Base-by-base conservation (phyloP, 2,113 vertebrate species). In the Noctilio leporinus region DNA sequence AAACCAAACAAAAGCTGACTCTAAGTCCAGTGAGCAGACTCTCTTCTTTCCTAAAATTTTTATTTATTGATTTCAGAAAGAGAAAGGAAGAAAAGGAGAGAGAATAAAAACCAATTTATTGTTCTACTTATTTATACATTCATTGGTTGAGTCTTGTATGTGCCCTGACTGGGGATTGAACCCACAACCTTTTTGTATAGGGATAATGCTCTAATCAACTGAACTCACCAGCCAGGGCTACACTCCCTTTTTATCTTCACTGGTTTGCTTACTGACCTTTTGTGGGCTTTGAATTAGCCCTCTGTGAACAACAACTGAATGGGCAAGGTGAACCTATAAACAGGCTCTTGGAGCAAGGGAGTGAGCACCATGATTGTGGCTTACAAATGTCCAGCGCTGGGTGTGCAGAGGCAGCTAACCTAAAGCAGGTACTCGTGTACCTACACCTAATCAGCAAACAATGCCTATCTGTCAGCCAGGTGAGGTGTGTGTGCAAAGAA, bases 281-380 rank as follows among this genome's bases (percentile, higher is more conserved):
- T 4, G 2, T 7, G 6, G 28, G 24, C 64, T 45, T 69, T 45
- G n/a, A 38, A 47, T 35, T 20, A 2, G 40, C 70, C 82, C 5
- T 72, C 38, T 15, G 24, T 1, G 14, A 16, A 72, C 20, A 12
- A 64, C 2, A 0, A 16, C 3, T 3, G 16, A 47, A 26, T 3
- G 15, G 75, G 28, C 11, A 15, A 89, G 38, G 82, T 33, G 57
- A 24, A 67, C 15, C 24, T 10, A 5, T 4, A 10, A 10, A 2
- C 16, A 75, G 76, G 35, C 22, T 17, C 20, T 5, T 0, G 51
- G 30, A 7, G 19, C 26, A 28, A 33, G 10, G 3, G 1, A 1
- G 8, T 4, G 38, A 57, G 62, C 15, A 64, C n/a, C 9, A 2
- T 5, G 1, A 6, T 3, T 1, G 30, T 12, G 40, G 30, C 14